These are phyloP conservation scores for Tanaodytes sp. DNA, from an alignment of 2,888 invertebrate genomes.

Conservation along the genomic window DNA sequence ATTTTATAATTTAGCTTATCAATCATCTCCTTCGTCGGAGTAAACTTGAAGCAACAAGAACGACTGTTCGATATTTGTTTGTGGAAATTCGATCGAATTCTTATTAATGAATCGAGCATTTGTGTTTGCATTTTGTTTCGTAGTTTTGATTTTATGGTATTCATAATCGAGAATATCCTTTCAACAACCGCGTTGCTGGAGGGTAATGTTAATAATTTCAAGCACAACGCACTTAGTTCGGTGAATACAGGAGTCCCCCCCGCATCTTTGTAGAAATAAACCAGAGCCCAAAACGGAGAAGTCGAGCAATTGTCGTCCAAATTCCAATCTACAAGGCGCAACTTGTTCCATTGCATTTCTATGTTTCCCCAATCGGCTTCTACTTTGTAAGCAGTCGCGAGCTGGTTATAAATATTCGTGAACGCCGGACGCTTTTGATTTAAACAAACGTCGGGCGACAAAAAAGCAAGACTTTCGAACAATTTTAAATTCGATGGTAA, in stretches of 20 bases:
- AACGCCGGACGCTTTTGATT: conserved; percentile 17
- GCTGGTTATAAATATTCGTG: background rate
- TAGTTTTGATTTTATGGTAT: conserved; percentile 27
- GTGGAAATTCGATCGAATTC: background rate
- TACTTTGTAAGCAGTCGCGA: background rate
- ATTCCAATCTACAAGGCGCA: conserved; percentile 8
- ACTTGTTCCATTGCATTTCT: conserved; percentile 25
- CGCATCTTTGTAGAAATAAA: conserved; percentile 23
- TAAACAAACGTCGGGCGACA: conserved; percentile 22
- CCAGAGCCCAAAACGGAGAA: conserved; percentile 14
- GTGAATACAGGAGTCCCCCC: conserved; percentile 21
- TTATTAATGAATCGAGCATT: background rate
- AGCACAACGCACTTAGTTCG: conserved; percentile 13
- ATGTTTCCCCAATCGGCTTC: background rate
- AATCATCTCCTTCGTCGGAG: background rate
- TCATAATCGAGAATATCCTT: conserved; percentile 38
- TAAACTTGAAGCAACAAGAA: background rate
- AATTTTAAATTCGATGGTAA: conserved; percentile 7
- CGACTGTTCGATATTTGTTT: too few relatives aligned
- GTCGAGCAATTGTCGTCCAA: background rate
- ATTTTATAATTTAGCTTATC: conserved; percentile 38
- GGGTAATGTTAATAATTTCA: conserved; percentile 28
- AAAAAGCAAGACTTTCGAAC: conserved; percentile 16
- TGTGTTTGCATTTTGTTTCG: conserved; percentile 31
- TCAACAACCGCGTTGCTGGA: conserved; percentile 39